Conservation (phyloP, 2,113 vertebrate genomes). For the Gobiocypris rarus region DNA sequence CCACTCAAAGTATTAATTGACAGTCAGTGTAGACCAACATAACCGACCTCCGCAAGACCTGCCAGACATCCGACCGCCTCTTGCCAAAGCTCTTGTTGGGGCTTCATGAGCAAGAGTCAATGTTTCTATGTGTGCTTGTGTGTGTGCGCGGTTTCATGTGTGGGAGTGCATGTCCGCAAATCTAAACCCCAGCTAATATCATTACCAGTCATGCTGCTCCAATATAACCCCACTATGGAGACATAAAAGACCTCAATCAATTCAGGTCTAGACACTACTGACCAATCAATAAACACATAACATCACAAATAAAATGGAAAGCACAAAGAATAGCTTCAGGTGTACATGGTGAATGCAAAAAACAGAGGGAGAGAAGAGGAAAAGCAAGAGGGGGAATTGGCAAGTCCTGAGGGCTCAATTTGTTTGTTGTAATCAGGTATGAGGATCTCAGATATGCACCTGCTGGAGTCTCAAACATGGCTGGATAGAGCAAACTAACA, state of each 20-base stretch:
- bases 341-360: not conserved
- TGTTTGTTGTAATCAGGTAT: not conserved
- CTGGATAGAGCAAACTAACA: not conserved
- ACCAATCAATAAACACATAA: conserved; percentile 43
- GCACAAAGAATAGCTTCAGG: conserved; percentile 26
- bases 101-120: not conserved
- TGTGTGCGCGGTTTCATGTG: not conserved
- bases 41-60: not conserved
- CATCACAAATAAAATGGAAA: conserved; percentile 35
- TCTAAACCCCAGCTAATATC: conserved; percentile 26
- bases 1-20: conserved; percentile 7
- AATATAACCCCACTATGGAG: conserved; percentile 40
- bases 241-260: conserved; percentile 52
- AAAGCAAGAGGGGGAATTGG: conserved; percentile 15
- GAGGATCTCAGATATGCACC: conserved; percentile 5
- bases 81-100: conserved; percentile 5
- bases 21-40: not conserved
- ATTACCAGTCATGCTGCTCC: conserved; percentile 32
- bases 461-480: conserved; percentile 5
- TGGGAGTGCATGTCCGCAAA: conserved; percentile 3
- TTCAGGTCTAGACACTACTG: conserved; percentile 45
- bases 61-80: conserved; percentile 6
- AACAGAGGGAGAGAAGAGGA: not conserved
- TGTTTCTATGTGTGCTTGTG: conserved; percentile 4
- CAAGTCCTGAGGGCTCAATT: not conserved